These are phyloP conservation scores for Camponotus floridanus DNA, from an alignment of 1,140 invertebrate species.

Conservation along the genomic window DNA sequence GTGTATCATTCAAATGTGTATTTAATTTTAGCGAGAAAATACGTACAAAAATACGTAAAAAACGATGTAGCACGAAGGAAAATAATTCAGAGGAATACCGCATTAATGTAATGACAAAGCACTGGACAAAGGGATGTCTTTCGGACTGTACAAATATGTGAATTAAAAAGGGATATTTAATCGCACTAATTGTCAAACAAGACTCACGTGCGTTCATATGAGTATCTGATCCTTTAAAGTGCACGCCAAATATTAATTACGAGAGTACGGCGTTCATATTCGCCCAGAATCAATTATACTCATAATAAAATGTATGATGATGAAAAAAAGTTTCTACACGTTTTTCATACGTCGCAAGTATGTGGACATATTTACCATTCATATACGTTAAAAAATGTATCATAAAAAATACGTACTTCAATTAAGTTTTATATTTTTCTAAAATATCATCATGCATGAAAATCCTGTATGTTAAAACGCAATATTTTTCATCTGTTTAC, in stretches of 20 bases:
- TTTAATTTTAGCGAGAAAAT: slow-evolving; percentile 28
- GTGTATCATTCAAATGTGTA: background rate
- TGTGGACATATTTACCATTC: too few relatives aligned
- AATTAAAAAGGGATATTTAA: slow-evolving; percentile 68
- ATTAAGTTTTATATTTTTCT: slow-evolving; percentile 53
- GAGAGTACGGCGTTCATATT: slow-evolving; percentile 25
- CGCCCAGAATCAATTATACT: slow-evolving; percentile 50
- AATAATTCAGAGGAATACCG: slow-evolving; percentile 23
- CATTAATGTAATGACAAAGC: slow-evolving; percentile 66
- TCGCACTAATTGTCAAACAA: slow-evolving; percentile 69
- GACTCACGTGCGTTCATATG: background rate
- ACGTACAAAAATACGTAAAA: background rate
- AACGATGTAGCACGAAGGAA: slow-evolving; percentile 14
- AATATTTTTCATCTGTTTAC: slow-evolving; percentile 31
- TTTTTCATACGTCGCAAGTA: background rate
- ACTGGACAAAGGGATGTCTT: slow-evolving; percentile 37
- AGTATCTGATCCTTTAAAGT: slow-evolving; percentile 19
- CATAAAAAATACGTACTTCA: slow-evolving; percentile 48
- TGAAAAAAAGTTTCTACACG: slow-evolving; percentile 45
- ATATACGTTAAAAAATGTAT: slow-evolving; percentile 54
- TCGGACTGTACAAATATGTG: slow-evolving; percentile 54
- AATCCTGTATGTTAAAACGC: slow-evolving; percentile 14
- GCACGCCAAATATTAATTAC: slow-evolving; percentile 56
- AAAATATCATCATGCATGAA: slow-evolving; percentile 44
- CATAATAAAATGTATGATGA: slow-evolving; percentile 52